A percentile compares a stretch with the other conserved stretches of the same genome.
Evolutionary conservation across 2,113 vertebrate species (phyloP).

Genomic region (Ophiodon elongatus): DNA sequence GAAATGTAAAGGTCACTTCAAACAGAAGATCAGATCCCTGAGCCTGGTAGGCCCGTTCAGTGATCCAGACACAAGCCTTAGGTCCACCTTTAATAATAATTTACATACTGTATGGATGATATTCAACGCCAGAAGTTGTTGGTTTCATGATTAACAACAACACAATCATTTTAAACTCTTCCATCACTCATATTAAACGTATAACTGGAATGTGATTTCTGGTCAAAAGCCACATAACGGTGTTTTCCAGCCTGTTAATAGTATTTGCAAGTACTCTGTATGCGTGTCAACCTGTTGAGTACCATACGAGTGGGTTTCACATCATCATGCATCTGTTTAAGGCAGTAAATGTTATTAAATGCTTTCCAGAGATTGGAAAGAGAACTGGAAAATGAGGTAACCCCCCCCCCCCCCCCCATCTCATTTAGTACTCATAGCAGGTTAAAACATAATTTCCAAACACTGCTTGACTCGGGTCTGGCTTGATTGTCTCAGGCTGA

Average conservation of each 20-base stretch:
- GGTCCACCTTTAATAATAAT: conserved; percentile 59
- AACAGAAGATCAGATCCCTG: neutral
- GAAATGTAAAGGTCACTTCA: neutral
- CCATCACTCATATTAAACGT: conserved; percentile 3
- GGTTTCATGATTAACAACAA: conserved; percentile 24
- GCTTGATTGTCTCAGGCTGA: neutral
- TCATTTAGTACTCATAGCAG: neutral
- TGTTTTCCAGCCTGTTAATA: conserved; percentile 8
- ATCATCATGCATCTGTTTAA: conserved; percentile 6
- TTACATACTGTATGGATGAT: conserved; percentile 46
- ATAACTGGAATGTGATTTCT: conserved; percentile 39
- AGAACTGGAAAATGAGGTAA: too few relatives aligned
- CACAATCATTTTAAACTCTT: conserved; percentile 9
- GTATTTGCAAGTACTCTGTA: neutral
- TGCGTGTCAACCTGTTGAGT: conserved; percentile 13
- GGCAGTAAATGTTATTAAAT: conserved; percentile 13
- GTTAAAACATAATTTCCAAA: conserved; percentile 11
- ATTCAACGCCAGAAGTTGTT: conserved; percentile 2
- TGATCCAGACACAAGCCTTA: conserved; percentile 11
- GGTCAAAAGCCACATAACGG: conserved; percentile 15
- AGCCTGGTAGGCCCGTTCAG: neutral
- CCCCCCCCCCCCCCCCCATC: neutral
- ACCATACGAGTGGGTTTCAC: conserved; percentile 7
- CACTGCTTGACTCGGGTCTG: too few relatives aligned
- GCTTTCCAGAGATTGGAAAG: conserved; percentile 44